Evolutionary conservation across 2,113 vertebrate genomes (phyloP), one percentile per base, ranked within the genome.

Genomic region (Sceloporus undulatus): DNA sequence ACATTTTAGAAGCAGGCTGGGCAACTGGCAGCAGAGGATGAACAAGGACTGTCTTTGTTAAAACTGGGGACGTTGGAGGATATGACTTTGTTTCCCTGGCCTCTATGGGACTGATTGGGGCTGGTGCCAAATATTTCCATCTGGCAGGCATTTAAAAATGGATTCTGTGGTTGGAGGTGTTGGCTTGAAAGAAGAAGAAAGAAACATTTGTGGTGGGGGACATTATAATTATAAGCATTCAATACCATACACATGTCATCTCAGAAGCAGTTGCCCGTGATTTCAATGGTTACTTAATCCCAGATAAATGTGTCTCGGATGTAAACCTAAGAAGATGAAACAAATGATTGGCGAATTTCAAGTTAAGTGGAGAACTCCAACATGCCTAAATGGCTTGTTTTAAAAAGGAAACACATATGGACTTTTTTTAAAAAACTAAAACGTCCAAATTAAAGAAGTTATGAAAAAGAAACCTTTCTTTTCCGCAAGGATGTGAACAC

Each of bases 381-480:
- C 11, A 65, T 82, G 38, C 34, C 66, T n/a, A 94, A 95, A 94
- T 89, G 92, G 91, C 70, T 79, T 66, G 91, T 94, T 94, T 92
- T 95, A 92, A 82, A 78, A 74, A 38, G 70, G n/a, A n/a, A 52
- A 56, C 52, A 59, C 3, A 48, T n/a, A 70, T 68, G 11, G 88
- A 68, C 7, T 34, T 91, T 79, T 62, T 71, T n/a, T n/a, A 71
- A 54, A 83, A 86, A 70, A 48, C 7, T 5, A 48, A 59, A 54
- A 79, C 52, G n/a, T 14, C 16, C 16, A 62, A 62, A 62, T 62
- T 16, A 62, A 62, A 62, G 18, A 10, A 3, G 27, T 82, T 25
- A 1, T 89, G 80, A 94, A 95, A 94, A 86, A 70, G 54, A 91
- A 92, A 52, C n/a, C 86, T 94, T 94, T 94, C 88, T n/a, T 94